Base-by-base conservation (phyloP, 2,888 invertebrate species). In the Drosophila robusta region DNA sequence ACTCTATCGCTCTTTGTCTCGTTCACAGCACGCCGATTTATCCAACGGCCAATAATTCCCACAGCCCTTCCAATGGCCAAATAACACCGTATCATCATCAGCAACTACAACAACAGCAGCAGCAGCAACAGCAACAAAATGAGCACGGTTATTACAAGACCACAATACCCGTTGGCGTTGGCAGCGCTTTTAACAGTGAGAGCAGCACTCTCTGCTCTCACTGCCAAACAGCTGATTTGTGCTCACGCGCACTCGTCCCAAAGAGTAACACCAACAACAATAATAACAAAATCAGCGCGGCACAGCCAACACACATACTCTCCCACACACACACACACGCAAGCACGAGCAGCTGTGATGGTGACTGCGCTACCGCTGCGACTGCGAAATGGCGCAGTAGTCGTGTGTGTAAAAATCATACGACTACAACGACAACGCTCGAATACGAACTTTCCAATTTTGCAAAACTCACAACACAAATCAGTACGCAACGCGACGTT, bases 381-480 rank as follows among this genome's bases (percentile, higher is more conserved):
- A 54, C 68, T 67, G 67, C 70, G 70, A 78, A 72, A 58, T 71
- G 78, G 78, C 87, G 68, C 74, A 87, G 85, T 87, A 89, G 85
- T 86, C 86, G 82, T 86, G 70, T 85, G 80, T 86, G 85, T 84
- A 84, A 87, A 80, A 90, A 90, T 90, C 91, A 90, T 89, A 91
- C 91, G 90, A 90, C 90, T 84, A 90, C 90, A 76, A 84, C 90
- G 78, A 83, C 87, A 76, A 91, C 91, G 71, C 89, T 92, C 81
- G 91, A 91, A 89, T 91, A 90, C 90, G 90, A 90, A 88, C 90
- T 92, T 87, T 89, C 91, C 84, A 90, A 90, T 86, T 90, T 78
- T 83, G 90, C 87, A 87, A 91, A 87, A 87, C 89, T 89, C 69
- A 89, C 81, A 81, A 87, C 89, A 74, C 66, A 84, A 91, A 86